Evolutionary conservation across 1,140 invertebrate species (phyloP).

Genomic region (Penaeus japonicus): DNA sequence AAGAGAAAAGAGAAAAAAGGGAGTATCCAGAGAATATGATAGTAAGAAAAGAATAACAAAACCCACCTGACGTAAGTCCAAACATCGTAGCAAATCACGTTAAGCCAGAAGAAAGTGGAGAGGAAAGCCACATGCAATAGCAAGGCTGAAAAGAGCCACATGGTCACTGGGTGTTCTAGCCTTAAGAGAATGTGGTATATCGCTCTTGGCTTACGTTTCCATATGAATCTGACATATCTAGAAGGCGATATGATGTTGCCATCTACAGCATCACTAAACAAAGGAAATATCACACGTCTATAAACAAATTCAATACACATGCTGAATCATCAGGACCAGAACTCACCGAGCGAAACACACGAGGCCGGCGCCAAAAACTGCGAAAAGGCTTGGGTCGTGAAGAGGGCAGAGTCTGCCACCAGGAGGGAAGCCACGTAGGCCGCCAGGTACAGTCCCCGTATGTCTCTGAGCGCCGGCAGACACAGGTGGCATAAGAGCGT

Average conservation of each 20-base stretch:
- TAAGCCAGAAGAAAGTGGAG: conserved; percentile 68
- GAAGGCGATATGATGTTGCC: no score
- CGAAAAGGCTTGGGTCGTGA: conserved; percentile 33
- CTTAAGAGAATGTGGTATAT: no score
- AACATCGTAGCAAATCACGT: conserved; percentile 63
- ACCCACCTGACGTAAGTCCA: conserved; percentile 61
- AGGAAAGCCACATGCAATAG: conserved; percentile 67
- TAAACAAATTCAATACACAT: no score
- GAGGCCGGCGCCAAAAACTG: not conserved
- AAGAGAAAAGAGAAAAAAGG: not conserved
- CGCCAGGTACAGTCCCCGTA: conserved; percentile 47
- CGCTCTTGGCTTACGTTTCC: no score
- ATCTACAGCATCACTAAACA: no score
- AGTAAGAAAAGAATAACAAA: not conserved
- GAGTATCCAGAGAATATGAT: not conserved
- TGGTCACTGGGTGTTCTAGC: no score
- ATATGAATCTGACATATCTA: no score
- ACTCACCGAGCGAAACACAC: conserved; percentile 16
- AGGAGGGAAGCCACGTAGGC: conserved; percentile 47
- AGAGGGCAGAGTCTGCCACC: conserved; percentile 34
- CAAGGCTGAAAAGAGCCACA: conserved; percentile 60
- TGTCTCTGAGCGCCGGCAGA: conserved; percentile 41
- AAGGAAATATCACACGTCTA: no score
- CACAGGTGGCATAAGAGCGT: conserved; percentile 38
- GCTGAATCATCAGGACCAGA: no score